phyloP scores from a whole-genome alignment of 1,140 invertebrate species.

The Palaemon carinicauda region DNA sequence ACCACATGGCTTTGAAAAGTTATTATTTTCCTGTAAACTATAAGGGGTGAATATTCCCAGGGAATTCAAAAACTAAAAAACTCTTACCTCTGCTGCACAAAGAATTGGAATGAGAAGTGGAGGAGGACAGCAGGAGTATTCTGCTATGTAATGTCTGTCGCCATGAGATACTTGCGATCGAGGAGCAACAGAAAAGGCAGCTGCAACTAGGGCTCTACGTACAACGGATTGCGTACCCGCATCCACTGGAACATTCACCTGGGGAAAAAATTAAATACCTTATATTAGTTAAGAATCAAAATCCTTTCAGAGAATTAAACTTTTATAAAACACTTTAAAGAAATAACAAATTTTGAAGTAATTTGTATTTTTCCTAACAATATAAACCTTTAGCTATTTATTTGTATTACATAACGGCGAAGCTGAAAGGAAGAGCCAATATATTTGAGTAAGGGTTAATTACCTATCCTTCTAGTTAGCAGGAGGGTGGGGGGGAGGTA shows the following conservation, averaged over 20 bases:
- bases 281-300: not conserved
- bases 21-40: no score
- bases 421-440: no score
- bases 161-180: conserved; percentile 70
- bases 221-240: conserved; percentile 32
- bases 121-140: conserved; percentile 86
- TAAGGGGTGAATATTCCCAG: no score
- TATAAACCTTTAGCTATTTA: no score
- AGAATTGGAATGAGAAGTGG: conserved; percentile 83
- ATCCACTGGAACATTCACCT: conserved; percentile 59
- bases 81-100: conserved; percentile 65
- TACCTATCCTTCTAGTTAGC: no score
- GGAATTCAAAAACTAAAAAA: not conserved
- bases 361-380: no score
- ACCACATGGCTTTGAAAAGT: no score
- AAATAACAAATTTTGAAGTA: no score
- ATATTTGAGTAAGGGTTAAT: no score
- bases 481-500: no score
- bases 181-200: conserved; percentile 65
- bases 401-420: no score
- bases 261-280: not conserved
- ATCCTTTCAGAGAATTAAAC: not conserved
- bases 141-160: conserved; percentile 76
- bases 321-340: no score
- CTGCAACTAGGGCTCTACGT: conserved; percentile 63